Conservation (phyloP, 1,140 invertebrate genomes). For the Leptopilina clavipes region DNA sequence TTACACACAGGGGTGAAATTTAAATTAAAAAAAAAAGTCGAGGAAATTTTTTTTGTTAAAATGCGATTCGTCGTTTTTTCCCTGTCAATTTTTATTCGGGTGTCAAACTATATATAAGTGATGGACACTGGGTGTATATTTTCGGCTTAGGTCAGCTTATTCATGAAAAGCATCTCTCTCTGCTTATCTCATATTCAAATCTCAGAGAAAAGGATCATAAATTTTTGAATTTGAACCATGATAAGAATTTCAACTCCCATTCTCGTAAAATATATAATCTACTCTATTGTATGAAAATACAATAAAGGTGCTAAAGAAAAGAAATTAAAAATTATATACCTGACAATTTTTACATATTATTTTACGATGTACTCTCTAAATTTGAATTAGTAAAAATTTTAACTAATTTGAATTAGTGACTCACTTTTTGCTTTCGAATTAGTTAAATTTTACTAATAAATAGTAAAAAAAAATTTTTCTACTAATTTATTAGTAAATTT, state of each 20-base stretch:
- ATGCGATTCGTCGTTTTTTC: neutral
- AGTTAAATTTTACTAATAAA: too few species aligned
- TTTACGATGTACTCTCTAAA: too few species aligned
- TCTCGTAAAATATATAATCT: neutral
- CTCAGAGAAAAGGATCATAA: neutral
- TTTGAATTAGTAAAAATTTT: too few species aligned
- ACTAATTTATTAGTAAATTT: too few species aligned
- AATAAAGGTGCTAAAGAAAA: neutral
- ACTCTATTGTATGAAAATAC: neutral
- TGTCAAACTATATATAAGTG: slow-evolving; percentile 12
- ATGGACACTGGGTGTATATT: neutral
- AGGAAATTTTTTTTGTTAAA: neutral
- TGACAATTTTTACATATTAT: neutral
- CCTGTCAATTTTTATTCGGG: neutral
- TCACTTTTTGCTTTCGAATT: too few species aligned
- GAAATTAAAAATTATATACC: neutral
- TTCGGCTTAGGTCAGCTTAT: slow-evolving; percentile 4
- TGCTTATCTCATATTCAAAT: neutral
- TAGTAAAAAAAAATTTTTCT: too few species aligned
- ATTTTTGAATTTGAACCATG: neutral
- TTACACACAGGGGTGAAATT: neutral
- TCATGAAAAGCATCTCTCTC: neutral
- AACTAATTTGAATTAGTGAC: too few species aligned
- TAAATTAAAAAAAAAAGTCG: too few species aligned
- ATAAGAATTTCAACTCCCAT: slow-evolving; percentile 1